A percentile compares a stretch with the other conserved stretches of the same genome.
Conservation (phyloP, 2,797 vertebrate genomes). For the Acanthurus leucopareius region DNA sequence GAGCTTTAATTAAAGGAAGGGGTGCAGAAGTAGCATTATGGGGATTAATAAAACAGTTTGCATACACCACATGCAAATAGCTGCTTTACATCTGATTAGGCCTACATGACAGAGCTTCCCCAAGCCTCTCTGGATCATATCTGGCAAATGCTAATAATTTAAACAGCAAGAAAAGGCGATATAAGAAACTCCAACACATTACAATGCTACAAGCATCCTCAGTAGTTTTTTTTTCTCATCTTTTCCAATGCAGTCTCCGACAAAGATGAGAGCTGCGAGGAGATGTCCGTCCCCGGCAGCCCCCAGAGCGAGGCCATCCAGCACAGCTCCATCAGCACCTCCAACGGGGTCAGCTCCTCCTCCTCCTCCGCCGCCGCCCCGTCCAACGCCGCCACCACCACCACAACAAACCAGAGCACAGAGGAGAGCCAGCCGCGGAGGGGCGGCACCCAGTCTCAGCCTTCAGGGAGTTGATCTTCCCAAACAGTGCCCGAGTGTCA, state of each 20-base stretch:
- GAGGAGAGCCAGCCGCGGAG: slow-evolving; percentile 88
- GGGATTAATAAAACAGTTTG: slow-evolving; percentile 80
- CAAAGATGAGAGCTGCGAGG: slow-evolving; percentile 96
- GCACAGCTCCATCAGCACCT: slow-evolving; percentile 99
- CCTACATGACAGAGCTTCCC: slow-evolving; percentile 39
- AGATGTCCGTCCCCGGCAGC: slow-evolving; percentile 94
- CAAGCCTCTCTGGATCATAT: slow-evolving; percentile 29
- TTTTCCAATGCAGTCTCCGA: slow-evolving; percentile 86
- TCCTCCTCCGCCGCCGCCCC: slow-evolving; percentile 88
- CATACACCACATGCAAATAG: slow-evolving; percentile 65
- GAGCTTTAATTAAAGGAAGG: slow-evolving; percentile 87
- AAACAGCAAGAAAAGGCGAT: background rate
- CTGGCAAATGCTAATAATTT: slow-evolving; percentile 32
- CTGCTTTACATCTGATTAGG: slow-evolving; percentile 74
- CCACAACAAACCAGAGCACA: slow-evolving; percentile 91
- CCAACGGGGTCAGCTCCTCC: slow-evolving; percentile 95
- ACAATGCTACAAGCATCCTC: background rate
- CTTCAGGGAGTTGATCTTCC: slow-evolving; percentile 95
- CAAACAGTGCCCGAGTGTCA: slow-evolving; percentile 20
- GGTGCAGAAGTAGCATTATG: slow-evolving; percentile 74
- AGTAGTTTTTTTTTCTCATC: background rate
- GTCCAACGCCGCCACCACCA: slow-evolving; percentile 76
- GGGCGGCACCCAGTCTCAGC: slow-evolving; percentile 87
- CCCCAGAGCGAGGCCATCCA: slow-evolving; percentile 97
- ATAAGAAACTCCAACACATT: background rate